Evolutionary conservation across 2,797 vertebrate genomes (phyloP).

Genomic region (Pipistrellus pipistrellus): DNA sequence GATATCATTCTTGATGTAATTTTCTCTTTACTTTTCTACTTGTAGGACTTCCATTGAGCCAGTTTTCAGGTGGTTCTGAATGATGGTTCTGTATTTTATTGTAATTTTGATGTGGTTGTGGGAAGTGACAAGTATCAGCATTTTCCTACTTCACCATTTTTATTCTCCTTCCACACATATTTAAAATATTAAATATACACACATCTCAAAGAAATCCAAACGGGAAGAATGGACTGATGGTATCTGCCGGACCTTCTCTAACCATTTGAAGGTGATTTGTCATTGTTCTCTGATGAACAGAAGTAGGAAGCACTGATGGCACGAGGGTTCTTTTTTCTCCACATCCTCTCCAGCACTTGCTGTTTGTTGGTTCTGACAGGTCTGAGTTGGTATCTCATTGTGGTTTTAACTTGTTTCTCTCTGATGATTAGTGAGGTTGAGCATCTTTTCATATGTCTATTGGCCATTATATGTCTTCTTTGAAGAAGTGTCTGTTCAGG

Average conservation of each 20-base stretch:
- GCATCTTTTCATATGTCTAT: background rate
- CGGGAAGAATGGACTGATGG: constrained; percentile 91
- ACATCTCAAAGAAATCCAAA: background rate
- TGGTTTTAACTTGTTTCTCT: no score
- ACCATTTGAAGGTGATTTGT: constrained; percentile 20
- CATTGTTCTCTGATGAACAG: background rate
- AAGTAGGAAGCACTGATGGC: background rate
- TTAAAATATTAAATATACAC: background rate
- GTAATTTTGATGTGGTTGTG: no score
- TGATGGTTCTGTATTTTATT: no score
- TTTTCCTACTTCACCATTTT: no score
- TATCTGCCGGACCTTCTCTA: constrained; percentile 84
- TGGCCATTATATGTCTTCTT: background rate
- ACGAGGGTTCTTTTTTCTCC: background rate
- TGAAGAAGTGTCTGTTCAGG: background rate
- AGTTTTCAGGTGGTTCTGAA: no score
- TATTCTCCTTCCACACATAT: background rate
- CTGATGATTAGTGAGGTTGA: background rate
- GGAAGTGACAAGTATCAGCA: no score
- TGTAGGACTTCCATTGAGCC: no score
- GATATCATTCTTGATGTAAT: no score
- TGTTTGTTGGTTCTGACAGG: no score
- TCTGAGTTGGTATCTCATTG: no score
- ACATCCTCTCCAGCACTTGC: no score
- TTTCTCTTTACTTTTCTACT: no score